Base-by-base conservation (phyloP, 1,140 invertebrate species). In the Drosophila jambulina region DNA sequence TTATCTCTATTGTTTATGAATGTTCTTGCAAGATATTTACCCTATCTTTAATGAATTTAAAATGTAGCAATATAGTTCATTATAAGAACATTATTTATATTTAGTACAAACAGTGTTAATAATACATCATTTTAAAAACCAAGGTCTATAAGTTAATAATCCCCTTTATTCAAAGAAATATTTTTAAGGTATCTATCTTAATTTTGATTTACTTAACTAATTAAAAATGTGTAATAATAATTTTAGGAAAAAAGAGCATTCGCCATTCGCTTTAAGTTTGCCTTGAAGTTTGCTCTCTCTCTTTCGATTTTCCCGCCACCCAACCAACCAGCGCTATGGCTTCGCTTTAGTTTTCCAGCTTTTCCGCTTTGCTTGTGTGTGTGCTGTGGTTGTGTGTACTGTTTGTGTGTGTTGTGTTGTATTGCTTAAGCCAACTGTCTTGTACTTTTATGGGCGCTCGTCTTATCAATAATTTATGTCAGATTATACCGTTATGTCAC, bases 381-480 rank as follows among this genome's bases (percentile, higher is more conserved):
- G 40, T 3, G 23, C 17, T 29, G 23, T 58, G 45, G 40, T 3
- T 59, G 49, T 61, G 43, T 46, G 32, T 21, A 45, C 46, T 1
- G 9, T 29, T 10, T 69, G 36, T 45, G 19, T 51, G 38, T 42
- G 9, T 38, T 60, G 61, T 67, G 67, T 81, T 64, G 70, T 63
- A 75, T 65, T 86, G 82, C 46, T 72, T 79, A 82, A 86, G 83
- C 81, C 82, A 90, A 90, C 85, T 90, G 85, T 90, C 86, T 90
- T 90, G 85, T 90, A 90, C 85, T 90, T 90, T 90, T 90, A 91
- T 91, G 88, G 79, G 72, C 82, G 82, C 72, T 88, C 83, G 78
- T 88, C 76, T 80, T 91, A 91, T 83, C 90, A 91, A 91, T 91
- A 91, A 91, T 91, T 91, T 91, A 91, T 91, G 90, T 91, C 90